A percentile compares a stretch with the other conserved stretches of the same genome.
These are phyloP conservation scores for Acanthosepion lycidas DNA, from an alignment of 2,888 invertebrate species.

Conservation along the genomic window DNA sequence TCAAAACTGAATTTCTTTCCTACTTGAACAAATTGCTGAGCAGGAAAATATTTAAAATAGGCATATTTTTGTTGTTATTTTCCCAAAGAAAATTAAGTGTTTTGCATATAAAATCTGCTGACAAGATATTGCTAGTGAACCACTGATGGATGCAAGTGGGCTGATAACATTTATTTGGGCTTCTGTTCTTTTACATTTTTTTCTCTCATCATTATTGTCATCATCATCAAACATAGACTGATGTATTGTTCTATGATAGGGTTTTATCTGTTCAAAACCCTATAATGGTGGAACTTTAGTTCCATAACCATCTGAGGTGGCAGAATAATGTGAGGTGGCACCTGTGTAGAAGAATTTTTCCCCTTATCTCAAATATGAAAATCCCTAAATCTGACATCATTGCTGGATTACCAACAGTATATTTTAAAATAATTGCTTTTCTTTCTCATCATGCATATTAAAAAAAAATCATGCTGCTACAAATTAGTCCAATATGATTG, in stretches of 20 bases:
- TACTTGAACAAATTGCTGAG: background rate
- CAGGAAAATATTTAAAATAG: background rate
- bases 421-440: background rate
- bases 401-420: background rate
- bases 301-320: constrained; percentile 39
- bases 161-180: constrained; percentile 20
- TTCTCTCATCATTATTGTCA: background rate
- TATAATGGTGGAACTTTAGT: constrained; percentile 24
- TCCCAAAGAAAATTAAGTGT: background rate
- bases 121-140: constrained; percentile 17
- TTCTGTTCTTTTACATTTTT: constrained; percentile 2
- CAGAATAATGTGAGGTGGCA: constrained; percentile 46
- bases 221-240: background rate
- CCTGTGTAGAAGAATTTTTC: constrained; percentile 46
- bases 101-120: background rate
- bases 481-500: constrained; percentile 22
- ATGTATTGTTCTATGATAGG: constrained; percentile 22
- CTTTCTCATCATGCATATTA: background rate
- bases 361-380: constrained; percentile 37
- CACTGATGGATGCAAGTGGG: background rate
- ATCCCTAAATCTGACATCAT: constrained; percentile 39
- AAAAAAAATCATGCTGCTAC: background rate
- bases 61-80: background rate
- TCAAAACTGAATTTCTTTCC: background rate
- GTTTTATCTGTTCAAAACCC: background rate